A percentile compares a stretch with the other conserved stretches of the same genome.
Evolutionary conservation across 2,888 invertebrate species (phyloP).

Genomic region (Spatulosminthurus flaviceps): DNA sequence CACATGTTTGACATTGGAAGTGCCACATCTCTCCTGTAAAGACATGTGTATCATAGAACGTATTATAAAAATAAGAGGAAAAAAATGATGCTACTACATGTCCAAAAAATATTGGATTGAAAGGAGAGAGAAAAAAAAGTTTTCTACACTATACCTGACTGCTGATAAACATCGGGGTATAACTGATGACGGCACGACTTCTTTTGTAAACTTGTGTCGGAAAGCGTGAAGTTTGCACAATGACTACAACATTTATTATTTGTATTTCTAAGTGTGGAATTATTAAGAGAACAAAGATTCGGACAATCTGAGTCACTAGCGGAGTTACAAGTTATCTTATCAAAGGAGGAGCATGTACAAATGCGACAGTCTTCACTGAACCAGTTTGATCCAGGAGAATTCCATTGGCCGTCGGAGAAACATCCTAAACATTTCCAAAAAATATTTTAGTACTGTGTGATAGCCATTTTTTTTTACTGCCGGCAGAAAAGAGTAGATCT

Average conservation of each 20-base stretch:
- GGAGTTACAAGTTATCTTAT: conserved; percentile 52
- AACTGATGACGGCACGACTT: conserved; percentile 63
- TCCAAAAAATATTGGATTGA: neutral
- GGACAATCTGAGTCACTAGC: conserved; percentile 51
- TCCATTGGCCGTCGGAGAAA: conserved; percentile 73
- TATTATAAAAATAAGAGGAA: conserved; percentile 35
- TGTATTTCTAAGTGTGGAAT: conserved; percentile 49
- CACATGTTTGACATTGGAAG: conserved; percentile 91
- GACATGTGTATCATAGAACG: neutral
- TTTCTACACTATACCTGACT: conserved; percentile 63
- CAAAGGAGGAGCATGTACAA: conserved; percentile 62
- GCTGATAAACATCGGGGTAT: conserved; percentile 60
- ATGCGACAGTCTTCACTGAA: conserved; percentile 63
- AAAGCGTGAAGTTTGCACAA: conserved; percentile 52
- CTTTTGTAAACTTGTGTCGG: conserved; percentile 39
- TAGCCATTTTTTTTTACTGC: too few relatives aligned
- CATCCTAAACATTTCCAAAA: conserved; percentile 71
- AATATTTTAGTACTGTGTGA: neutral
- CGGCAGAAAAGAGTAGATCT: too few relatives aligned
- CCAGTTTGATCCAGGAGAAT: conserved; percentile 61
- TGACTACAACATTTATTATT: conserved; percentile 58
- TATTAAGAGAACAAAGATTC: conserved; percentile 57
- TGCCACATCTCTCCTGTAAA: conserved; percentile 81
- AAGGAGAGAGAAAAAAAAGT: conserved; percentile 50
- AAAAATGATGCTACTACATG: neutral